phyloP scores from a whole-genome alignment of 2,797 vertebrate species.

The Poecilia wingei region DNA sequence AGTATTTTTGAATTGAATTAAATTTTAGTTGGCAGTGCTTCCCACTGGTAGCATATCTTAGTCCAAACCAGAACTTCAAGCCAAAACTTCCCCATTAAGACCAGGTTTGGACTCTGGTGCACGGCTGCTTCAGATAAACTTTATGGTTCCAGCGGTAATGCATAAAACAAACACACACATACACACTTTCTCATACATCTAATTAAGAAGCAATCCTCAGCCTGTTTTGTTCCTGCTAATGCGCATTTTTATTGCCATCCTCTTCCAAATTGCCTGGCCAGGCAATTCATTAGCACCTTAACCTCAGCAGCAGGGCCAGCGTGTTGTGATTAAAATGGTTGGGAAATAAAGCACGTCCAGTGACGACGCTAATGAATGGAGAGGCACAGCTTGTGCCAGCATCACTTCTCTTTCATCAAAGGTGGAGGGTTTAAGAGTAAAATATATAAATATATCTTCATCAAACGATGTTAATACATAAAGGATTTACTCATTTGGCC shows the following conservation, averaged over 20 bases:
- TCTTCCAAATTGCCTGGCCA: constrained; percentile 46
- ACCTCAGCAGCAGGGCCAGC: constrained; percentile 3
- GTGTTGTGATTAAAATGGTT: constrained; percentile 39
- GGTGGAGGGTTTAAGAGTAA: not conserved
- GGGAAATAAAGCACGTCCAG: constrained; percentile 21
- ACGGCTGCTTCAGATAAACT: not conserved
- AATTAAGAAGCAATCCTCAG: constrained; percentile 50
- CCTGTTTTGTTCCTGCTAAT: constrained; percentile 54
- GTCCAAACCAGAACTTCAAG: not conserved
- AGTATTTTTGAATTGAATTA: no score
- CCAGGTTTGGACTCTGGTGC: not conserved
- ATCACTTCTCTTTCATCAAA: constrained; percentile 4
- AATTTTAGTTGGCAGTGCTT: no score
- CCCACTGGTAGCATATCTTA: not conserved
- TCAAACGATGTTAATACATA: not conserved
- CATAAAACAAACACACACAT: not conserved
- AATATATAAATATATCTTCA: not conserved
- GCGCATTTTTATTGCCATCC: constrained; percentile 49
- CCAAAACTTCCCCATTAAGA: not conserved
- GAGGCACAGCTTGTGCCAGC: not conserved
- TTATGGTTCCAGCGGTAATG: not conserved
- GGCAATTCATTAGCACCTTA: constrained; percentile 45
- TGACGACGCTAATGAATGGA: constrained; percentile 32
- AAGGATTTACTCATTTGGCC: not conserved
- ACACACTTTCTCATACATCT: constrained; percentile 29